phyloP scores from a whole-genome alignment of 2,888 invertebrate genomes.

The Toxonevra muliebris region DNA sequence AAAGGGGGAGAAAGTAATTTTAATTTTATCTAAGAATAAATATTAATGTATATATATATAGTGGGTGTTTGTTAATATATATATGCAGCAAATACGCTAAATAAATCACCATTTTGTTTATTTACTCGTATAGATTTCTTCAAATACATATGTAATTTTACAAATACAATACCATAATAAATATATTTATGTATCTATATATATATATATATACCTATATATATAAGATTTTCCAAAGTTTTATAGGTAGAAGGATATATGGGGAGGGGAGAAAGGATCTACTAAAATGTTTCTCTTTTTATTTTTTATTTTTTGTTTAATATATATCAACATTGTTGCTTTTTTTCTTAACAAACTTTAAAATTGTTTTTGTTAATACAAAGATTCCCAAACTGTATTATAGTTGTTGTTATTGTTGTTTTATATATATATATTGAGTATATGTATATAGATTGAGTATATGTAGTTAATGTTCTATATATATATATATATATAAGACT shows the following conservation, averaged over 20 bases:
- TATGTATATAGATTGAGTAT: slow-evolving; percentile 8
- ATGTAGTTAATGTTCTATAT: slow-evolving; percentile 7
- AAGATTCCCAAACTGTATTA: neutral
- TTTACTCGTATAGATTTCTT: slow-evolving; percentile 29
- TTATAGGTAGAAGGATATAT: too few species aligned
- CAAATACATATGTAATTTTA: neutral
- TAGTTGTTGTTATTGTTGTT: too few species aligned
- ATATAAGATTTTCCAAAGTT: too few species aligned
- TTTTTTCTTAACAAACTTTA: neutral
- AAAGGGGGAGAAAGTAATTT: slow-evolving; percentile 1
- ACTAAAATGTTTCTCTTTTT: neutral
- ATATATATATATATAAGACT: slow-evolving; percentile 7
- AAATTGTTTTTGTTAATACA: neutral
- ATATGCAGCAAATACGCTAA: slow-evolving; percentile 39
- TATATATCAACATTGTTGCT: slow-evolving; percentile 17
- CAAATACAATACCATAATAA: too few species aligned
- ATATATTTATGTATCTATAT: too few species aligned
- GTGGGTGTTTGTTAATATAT: slow-evolving; percentile 2
- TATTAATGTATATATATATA: slow-evolving; percentile 27
- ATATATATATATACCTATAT: too few species aligned
- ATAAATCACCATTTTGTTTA: slow-evolving; percentile 39
- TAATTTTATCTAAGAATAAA: slow-evolving; percentile 25
- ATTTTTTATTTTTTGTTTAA: slow-evolving; percentile 1
- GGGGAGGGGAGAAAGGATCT: neutral
- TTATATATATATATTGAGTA: slow-evolving; percentile 3